phyloP scores from a whole-genome alignment of 2,113 vertebrate species.

The Speoplatyrhinus poulsoni region DNA sequence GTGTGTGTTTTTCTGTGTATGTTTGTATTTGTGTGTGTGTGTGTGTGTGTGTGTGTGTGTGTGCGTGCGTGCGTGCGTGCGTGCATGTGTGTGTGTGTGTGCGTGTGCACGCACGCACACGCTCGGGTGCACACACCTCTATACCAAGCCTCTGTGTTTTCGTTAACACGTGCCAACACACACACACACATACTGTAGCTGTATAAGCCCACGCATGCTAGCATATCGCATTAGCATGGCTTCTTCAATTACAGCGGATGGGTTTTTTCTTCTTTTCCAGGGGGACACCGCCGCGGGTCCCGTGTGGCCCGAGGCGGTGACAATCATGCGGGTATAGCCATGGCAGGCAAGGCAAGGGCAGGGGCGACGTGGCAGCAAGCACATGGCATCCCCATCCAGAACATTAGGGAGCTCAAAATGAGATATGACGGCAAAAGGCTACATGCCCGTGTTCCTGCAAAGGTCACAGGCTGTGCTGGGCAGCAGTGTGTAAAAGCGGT shows the following conservation, averaged over 20 bases:
- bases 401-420: constrained; percentile 77
- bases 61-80: background rate
- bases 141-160: constrained; percentile 1
- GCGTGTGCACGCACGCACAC: background rate
- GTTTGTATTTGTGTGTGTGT: too few species aligned
- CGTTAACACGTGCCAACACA: constrained; percentile 22
- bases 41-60: too few species aligned
- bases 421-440: constrained; percentile 76
- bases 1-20: too few species aligned
- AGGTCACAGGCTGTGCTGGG: constrained; percentile 75
- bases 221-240: constrained; percentile 69
- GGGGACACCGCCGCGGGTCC: constrained; percentile 74
- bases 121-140: background rate
- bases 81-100: too few species aligned
- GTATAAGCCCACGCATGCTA: background rate
- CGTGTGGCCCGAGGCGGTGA: constrained; percentile 61
- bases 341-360: constrained; percentile 49
- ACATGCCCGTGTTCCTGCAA: constrained; percentile 71
- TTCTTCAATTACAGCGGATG: constrained; percentile 76
- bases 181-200: too few species aligned
- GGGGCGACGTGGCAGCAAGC: constrained; percentile 58
- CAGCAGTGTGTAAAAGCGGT: constrained; percentile 76
- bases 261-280: constrained; percentile 38
- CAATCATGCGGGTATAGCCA: constrained; percentile 26
- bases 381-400: constrained; percentile 52